These are phyloP conservation scores for Clarias gariepinus DNA, from an alignment of 2,113 vertebrate genomes.

Conservation along the genomic window DNA sequence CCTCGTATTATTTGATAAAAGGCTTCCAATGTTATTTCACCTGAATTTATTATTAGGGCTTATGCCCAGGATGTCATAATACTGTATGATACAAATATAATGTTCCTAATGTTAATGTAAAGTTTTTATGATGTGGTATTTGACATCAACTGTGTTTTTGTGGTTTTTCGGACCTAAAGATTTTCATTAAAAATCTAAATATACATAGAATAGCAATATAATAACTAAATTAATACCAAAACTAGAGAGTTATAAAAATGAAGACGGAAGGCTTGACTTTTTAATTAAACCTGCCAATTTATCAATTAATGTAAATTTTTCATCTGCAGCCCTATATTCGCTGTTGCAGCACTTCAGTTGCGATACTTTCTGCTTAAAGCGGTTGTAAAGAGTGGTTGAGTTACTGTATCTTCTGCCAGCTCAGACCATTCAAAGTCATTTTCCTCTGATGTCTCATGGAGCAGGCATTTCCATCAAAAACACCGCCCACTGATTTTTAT, in stretches of 20 bases:
- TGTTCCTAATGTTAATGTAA: too few relatives aligned
- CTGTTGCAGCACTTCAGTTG: not conserved
- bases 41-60: too few relatives aligned
- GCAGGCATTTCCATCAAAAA: not conserved
- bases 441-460: not conserved
- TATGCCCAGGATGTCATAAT: too few relatives aligned
- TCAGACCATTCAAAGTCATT: not conserved
- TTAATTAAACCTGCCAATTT: too few relatives aligned
- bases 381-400: not conserved
- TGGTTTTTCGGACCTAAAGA: too few relatives aligned
- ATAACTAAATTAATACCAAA: not conserved
- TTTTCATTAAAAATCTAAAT: too few relatives aligned
- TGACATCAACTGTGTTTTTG: too few relatives aligned
- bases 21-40: too few relatives aligned
- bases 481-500: not conserved
- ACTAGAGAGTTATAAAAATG: not conserved
- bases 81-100: too few relatives aligned
- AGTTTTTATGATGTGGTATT: too few relatives aligned
- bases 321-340: not conserved
- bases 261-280: not conserved
- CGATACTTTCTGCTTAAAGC: not conserved
- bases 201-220: too few relatives aligned
- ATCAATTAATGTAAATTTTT: not conserved
- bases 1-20: too few relatives aligned
- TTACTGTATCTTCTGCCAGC: not conserved